A percentile compares a stretch with the other conserved stretches of the same genome.
Evolutionary conservation across 2,113 vertebrate genomes (phyloP).

Genomic region (Salminus brasiliensis): DNA sequence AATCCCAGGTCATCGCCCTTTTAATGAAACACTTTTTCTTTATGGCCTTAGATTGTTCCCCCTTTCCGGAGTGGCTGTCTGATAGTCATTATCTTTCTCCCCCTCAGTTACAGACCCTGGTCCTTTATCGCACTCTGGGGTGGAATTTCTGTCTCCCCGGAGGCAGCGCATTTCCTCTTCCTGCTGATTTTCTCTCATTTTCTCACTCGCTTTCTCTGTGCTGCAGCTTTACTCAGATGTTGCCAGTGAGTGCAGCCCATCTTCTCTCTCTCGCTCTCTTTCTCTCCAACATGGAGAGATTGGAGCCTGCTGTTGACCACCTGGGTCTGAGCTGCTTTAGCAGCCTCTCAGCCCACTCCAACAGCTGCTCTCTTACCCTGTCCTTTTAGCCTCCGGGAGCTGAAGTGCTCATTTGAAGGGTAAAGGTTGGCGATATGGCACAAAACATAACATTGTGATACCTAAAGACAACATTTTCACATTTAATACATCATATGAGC

Average conservation of each 20-base stretch:
- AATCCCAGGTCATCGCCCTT: conserved; percentile 7
- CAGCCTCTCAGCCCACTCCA: background rate
- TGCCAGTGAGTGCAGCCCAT: background rate
- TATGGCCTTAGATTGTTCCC: conserved; percentile 1
- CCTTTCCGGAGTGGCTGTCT: conserved; percentile 6
- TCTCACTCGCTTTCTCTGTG: conserved; percentile 1
- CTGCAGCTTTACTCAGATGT: background rate
- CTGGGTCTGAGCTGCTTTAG: background rate
- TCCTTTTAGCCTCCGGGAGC: background rate
- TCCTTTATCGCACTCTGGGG: conserved; percentile 1
- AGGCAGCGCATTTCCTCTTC: conserved; percentile 16
- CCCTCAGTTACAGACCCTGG: background rate
- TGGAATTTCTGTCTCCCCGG: background rate
- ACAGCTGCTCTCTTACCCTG: conserved; percentile 1
- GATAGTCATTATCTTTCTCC: conserved; percentile 15
- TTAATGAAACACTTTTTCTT: conserved; percentile 31
- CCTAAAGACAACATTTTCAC: background rate
- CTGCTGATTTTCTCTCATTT: conserved; percentile 21
- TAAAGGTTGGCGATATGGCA: background rate
- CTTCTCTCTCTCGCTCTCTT: background rate
- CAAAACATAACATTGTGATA: background rate
- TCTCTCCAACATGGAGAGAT: background rate
- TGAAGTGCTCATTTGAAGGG: background rate
- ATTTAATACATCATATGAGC: too few relatives aligned
- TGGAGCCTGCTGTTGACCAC: background rate